Conservation (phyloP, 2,113 vertebrate species). For the Antechinus stuartii region DNA sequence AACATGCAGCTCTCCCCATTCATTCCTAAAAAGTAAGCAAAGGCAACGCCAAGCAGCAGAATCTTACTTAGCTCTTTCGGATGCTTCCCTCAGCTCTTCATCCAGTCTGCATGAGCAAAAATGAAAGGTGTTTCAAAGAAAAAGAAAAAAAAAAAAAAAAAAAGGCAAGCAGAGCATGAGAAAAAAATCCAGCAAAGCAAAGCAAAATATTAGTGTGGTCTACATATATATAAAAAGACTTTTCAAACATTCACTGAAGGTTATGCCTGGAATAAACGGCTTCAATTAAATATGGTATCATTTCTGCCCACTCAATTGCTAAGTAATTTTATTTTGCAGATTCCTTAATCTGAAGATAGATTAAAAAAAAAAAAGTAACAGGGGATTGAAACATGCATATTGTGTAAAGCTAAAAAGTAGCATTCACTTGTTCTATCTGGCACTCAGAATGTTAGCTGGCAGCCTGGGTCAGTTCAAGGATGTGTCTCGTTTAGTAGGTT, state of each 20-base stretch:
- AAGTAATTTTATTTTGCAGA: constrained; percentile 49
- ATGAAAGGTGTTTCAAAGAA: constrained; percentile 80
- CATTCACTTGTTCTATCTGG: constrained; percentile 60
- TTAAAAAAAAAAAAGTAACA: constrained; percentile 63
- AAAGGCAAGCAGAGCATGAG: constrained; percentile 87
- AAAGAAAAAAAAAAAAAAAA: constrained; percentile 73
- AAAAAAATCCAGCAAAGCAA: constrained; percentile 84
- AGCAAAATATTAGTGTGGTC: constrained; percentile 75
- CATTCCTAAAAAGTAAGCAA: constrained; percentile 71
- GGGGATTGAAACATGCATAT: constrained; percentile 78
- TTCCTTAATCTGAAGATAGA: constrained; percentile 68
- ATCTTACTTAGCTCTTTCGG: constrained; percentile 93
- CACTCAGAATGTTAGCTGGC: constrained; percentile 74
- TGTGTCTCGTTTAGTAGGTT: constrained; percentile 68
- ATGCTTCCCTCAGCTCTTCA: constrained; percentile 94
- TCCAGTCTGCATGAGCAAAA: constrained; percentile 92
- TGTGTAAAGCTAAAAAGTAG: constrained; percentile 73
- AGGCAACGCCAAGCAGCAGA: constrained; percentile 69
- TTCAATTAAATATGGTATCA: neutral
- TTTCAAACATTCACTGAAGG: neutral
- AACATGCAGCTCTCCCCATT: constrained; percentile 63
- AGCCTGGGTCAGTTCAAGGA: constrained; percentile 80
- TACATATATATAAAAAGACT: constrained; percentile 64
- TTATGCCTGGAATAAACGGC: constrained; percentile 17
- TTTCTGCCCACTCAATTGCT: constrained; percentile 24